phyloP scores from a whole-genome alignment of 2,113 vertebrate species.

The Thinocorus orbignyianus region DNA sequence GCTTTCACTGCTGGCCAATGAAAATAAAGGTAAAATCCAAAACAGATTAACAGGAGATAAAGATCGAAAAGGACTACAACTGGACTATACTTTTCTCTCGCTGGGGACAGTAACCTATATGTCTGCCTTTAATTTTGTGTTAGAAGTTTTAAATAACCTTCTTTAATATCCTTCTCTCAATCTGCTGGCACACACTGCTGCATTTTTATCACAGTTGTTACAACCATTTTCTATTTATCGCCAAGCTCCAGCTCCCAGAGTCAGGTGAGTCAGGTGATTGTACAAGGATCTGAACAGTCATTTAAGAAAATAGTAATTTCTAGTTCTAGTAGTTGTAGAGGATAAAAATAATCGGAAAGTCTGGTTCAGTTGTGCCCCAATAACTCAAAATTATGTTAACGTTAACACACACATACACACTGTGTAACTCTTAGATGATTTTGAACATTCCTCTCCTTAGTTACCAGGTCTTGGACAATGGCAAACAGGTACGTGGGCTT shows the following conservation, averaged over 20 bases:
- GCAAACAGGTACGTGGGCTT: fast-evolving
- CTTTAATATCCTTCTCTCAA: background rate
- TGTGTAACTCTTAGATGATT: background rate
- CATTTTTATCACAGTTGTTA: background rate
- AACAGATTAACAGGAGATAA: background rate
- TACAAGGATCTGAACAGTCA: background rate
- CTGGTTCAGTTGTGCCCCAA: background rate
- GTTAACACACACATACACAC: background rate
- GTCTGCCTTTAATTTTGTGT: background rate
- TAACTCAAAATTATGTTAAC: background rate
- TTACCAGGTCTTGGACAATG: background rate
- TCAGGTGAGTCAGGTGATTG: background rate
- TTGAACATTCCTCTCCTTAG: background rate
- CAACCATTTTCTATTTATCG: background rate
- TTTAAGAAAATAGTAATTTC: background rate
- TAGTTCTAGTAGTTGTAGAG: background rate
- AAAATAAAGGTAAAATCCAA: background rate
- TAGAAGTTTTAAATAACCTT: background rate
- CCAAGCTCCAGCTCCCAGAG: background rate
- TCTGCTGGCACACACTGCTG: background rate
- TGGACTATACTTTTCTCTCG: background rate
- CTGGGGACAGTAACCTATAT: background rate
- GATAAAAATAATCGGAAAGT: background rate
- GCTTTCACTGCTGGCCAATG: background rate
- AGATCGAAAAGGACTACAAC: background rate